These are phyloP conservation scores for Mesochorus sp. DNA, from an alignment of 2,888 invertebrate genomes.

Conservation along the genomic window DNA sequence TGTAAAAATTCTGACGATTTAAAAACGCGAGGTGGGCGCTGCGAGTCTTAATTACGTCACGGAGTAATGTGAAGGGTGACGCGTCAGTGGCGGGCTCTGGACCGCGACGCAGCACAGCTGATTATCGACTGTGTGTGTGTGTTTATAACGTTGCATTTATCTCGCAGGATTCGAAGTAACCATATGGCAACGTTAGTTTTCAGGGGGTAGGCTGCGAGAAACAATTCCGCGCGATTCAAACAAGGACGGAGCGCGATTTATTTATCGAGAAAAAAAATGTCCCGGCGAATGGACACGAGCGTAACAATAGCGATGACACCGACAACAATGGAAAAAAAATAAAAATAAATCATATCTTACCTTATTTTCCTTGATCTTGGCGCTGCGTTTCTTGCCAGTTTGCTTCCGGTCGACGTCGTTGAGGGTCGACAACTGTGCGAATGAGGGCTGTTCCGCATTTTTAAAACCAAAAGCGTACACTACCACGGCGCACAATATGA, in stretches of 20 bases:
- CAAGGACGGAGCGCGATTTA: too few relatives aligned
- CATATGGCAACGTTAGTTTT: slow-evolving; percentile 60
- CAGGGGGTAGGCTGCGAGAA: too few relatives aligned
- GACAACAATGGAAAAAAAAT: background rate
- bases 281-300: too few relatives aligned
- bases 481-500: slow-evolving; percentile 88
- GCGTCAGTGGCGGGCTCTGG: slow-evolving; percentile 47
- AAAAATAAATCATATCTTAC: slow-evolving; percentile 80
- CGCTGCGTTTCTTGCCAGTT: slow-evolving; percentile 85
- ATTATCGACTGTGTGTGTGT: slow-evolving; percentile 58
- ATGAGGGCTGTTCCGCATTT: slow-evolving; percentile 91
- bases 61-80: background rate
- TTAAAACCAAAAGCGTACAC: slow-evolving; percentile 92
- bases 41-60: slow-evolving; percentile 57
- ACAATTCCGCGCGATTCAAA: too few relatives aligned
- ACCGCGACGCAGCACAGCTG: slow-evolving; percentile 61
- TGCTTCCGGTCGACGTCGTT: slow-evolving; percentile 87
- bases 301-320: background rate
- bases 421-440: slow-evolving; percentile 87
- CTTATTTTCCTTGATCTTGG: slow-evolving; percentile 88
- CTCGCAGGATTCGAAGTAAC: slow-evolving; percentile 43
- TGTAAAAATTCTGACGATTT: too few relatives aligned
- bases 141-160: slow-evolving; percentile 1
- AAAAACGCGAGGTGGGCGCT: too few relatives aligned
- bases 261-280: too few relatives aligned